phyloP scores from a whole-genome alignment of 1,140 invertebrate genomes.

The Caenorhabditis remanei region DNA sequence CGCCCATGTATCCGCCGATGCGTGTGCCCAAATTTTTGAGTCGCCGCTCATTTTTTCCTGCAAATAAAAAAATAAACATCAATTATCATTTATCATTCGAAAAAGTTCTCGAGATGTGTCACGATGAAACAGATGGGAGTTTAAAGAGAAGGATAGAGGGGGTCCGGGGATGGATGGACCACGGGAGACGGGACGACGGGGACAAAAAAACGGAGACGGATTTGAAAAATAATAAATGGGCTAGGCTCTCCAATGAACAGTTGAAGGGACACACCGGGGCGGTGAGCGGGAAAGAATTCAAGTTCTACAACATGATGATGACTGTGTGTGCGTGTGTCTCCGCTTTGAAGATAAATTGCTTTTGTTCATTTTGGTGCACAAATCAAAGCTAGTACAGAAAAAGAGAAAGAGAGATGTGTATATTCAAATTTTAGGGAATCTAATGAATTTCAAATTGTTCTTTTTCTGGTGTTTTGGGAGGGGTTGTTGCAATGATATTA shows the following conservation, averaged over 20 bases:
- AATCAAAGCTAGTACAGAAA: conserved; percentile 29
- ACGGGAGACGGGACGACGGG: not conserved
- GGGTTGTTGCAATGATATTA: not conserved
- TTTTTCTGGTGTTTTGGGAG: not conserved
- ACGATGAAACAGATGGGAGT: not conserved
- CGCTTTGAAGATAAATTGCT: conserved; percentile 53
- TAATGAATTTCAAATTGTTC: not conserved
- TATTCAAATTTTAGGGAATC: not conserved
- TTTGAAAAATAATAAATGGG: conserved; percentile 53
- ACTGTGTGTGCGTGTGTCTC: not conserved
- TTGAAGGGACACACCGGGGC: not conserved
- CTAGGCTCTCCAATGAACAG: not conserved
- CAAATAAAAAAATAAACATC: not conserved
- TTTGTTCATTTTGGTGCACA: conserved; percentile 50
- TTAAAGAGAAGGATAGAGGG: not conserved
- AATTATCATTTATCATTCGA: conserved; percentile 13
- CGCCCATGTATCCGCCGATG: conserved; percentile 35
- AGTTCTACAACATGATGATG: conserved; percentile 9
- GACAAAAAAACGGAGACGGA: not conserved
- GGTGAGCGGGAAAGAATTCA: not conserved
- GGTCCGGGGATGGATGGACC: not conserved
- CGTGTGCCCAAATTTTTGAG: conserved; percentile 42
- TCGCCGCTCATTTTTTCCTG: conserved; percentile 13
- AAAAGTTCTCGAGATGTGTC: not conserved
- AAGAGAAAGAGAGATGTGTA: not conserved